phyloP scores from a whole-genome alignment of 2,888 invertebrate genomes.

The Empis stercorea region DNA sequence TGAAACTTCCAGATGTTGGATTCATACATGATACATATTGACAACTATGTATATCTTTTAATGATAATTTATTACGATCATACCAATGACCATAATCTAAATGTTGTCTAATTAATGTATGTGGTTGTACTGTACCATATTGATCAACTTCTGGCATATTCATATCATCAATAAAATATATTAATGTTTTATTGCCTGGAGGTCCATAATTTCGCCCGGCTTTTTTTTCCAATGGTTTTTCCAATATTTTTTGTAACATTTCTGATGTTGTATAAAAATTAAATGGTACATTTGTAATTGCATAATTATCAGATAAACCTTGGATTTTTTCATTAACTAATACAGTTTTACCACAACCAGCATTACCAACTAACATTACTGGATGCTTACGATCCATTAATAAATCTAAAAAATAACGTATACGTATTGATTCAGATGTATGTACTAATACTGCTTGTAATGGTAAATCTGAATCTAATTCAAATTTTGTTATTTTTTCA shows the following conservation, averaged over 20 bases:
- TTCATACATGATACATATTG: constrained; percentile 98
- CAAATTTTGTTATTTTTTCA: constrained; percentile 79
- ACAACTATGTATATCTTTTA: constrained; percentile 93
- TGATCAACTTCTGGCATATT: constrained; percentile 89
- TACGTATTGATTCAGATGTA: constrained; percentile 82
- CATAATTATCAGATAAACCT: constrained; percentile 69
- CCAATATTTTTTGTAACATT: constrained; percentile 84
- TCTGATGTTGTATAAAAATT: constrained; percentile 94
- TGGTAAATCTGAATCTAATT: constrained; percentile 81
- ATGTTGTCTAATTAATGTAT: constrained; percentile 89
- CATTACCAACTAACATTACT: constrained; percentile 87
- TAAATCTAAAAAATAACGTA: constrained; percentile 79
- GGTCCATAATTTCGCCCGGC: constrained; percentile 92
- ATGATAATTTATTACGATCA: constrained; percentile 70
- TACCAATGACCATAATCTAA: constrained; percentile 94
- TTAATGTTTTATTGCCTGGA: constrained; percentile 81
- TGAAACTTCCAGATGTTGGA: constrained; percentile 94
- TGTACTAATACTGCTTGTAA: constrained; percentile 87
- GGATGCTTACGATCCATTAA: constrained; percentile 80
- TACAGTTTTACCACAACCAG: constrained; percentile 92
- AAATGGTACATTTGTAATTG: constrained; percentile 84
- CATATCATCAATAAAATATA: constrained; percentile 95
- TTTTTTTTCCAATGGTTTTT: constrained; percentile 92
- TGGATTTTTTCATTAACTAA: constrained; percentile 57
- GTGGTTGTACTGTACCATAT: constrained; percentile 93